Evolutionary conservation across 2,888 invertebrate species (phyloP).

Genomic region (Hetaerina titia): DNA sequence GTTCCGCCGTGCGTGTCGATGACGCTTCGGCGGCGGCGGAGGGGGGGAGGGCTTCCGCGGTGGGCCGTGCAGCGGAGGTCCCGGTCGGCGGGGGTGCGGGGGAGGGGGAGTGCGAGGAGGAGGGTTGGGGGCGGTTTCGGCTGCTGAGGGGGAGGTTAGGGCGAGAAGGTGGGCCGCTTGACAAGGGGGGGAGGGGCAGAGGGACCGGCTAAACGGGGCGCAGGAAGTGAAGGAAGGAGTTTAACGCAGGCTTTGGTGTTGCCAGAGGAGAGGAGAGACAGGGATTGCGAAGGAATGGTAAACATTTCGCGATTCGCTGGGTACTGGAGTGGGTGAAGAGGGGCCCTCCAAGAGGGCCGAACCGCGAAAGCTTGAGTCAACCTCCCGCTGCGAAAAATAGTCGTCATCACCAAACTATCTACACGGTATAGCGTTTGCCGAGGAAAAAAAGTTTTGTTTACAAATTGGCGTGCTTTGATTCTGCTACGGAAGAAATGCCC

Average conservation of each 20-base stretch:
- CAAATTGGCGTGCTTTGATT: too few species aligned
- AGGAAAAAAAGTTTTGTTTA: neutral
- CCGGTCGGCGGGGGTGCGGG: too few species aligned
- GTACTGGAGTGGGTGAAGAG: neutral
- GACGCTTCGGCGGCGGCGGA: neutral
- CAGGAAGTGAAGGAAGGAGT: neutral
- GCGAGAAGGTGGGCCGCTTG: neutral
- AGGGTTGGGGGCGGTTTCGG: neutral
- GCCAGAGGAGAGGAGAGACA: neutral
- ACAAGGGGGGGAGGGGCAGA: neutral
- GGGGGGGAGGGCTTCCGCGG: too few species aligned
- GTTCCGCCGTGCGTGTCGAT: neutral
- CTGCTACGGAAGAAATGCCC: too few species aligned
- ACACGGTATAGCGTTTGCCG: neutral
- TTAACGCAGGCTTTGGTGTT: neutral
- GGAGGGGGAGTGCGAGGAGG: neutral
- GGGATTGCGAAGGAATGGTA: neutral
- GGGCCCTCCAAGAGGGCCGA: neutral
- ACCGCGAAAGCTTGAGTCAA: neutral
- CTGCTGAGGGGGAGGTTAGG: neutral
- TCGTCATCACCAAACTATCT: too few species aligned
- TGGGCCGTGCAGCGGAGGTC: too few species aligned
- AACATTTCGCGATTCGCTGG: neutral
- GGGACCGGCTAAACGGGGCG: neutral
- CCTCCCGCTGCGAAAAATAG: neutral